Percentiles rank a stretch among this genome's conserved stretches.
Conservation (phyloP, 1,140 invertebrate species). For the Drepana arcuata region DNA sequence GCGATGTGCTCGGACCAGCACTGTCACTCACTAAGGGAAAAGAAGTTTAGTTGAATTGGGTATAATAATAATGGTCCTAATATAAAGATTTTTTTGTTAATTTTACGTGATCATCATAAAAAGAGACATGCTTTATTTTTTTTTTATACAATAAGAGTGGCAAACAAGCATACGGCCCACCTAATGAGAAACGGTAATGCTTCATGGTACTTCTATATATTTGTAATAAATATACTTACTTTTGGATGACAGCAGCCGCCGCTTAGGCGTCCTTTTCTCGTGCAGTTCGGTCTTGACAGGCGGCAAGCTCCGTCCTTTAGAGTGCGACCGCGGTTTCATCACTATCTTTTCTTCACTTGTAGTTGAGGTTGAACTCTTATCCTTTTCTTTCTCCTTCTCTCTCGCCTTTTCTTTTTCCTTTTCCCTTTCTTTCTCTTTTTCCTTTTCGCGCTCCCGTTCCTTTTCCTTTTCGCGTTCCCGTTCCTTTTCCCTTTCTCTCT, state of each 20-base stretch:
- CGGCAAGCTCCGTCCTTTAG: slow-evolving; percentile 40
- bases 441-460: slow-evolving; percentile 27
- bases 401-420: slow-evolving; percentile 39
- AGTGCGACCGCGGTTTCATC: slow-evolving; percentile 46
- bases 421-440: slow-evolving; percentile 24
- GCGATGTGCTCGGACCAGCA: slow-evolving; percentile 23
- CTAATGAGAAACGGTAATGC: no score
- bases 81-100: no score
- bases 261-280: slow-evolving; percentile 49
- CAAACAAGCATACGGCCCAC: no score
- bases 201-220: no score
- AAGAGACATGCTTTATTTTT: no score
- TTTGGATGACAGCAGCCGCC: slow-evolving; percentile 43
- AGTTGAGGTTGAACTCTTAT: slow-evolving; percentile 27
- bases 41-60: no score
- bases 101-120: no score
- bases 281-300: slow-evolving; percentile 43
- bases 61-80: no score
- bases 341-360: slow-evolving; percentile 42
- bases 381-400: slow-evolving; percentile 31
- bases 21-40: slow-evolving; percentile 32
- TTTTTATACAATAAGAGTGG: no score
- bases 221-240: slow-evolving; percentile 25
- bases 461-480: slow-evolving; percentile 37
- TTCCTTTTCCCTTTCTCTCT: slow-evolving; percentile 26